These are phyloP conservation scores for Hoplias malabaricus DNA, from an alignment of 2,113 vertebrate species.

Conservation along the genomic window DNA sequence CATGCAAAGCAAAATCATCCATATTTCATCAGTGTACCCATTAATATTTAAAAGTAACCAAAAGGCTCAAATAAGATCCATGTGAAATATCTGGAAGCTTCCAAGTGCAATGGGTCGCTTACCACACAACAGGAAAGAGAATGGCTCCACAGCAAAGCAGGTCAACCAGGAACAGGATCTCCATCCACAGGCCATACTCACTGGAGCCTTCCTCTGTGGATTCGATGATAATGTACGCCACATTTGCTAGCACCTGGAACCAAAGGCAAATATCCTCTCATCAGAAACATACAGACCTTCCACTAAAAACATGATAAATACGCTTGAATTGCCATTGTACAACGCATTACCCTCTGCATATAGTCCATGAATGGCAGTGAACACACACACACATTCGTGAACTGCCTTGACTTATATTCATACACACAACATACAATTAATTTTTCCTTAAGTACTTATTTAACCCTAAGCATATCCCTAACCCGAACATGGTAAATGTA, in stretches of 20 bases:
- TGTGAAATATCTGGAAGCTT: not conserved
- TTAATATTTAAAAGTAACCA: not conserved
- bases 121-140: constrained; percentile 87
- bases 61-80: not conserved
- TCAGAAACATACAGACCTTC: not conserved
- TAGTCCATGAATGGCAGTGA: no score
- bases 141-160: constrained; percentile 87
- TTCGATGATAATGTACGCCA: constrained; percentile 87
- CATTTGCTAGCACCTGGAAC: constrained; percentile 82
- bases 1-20: not conserved
- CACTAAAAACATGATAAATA: not conserved
- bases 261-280: not conserved
- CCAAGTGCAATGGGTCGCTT: not conserved
- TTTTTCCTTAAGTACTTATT: no score
- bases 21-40: not conserved
- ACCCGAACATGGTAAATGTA: no score
- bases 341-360: no score
- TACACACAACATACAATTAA: no score
- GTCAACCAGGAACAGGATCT: constrained; percentile 84
- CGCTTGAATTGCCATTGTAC: not conserved
- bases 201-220: constrained; percentile 85
- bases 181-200: constrained; percentile 84
- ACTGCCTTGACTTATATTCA: no score
- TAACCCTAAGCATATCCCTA: no score
- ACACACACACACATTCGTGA: no score